Evolutionary conservation across 2,797 vertebrate genomes (phyloP).

Genomic region (Poecilia picta): DNA sequence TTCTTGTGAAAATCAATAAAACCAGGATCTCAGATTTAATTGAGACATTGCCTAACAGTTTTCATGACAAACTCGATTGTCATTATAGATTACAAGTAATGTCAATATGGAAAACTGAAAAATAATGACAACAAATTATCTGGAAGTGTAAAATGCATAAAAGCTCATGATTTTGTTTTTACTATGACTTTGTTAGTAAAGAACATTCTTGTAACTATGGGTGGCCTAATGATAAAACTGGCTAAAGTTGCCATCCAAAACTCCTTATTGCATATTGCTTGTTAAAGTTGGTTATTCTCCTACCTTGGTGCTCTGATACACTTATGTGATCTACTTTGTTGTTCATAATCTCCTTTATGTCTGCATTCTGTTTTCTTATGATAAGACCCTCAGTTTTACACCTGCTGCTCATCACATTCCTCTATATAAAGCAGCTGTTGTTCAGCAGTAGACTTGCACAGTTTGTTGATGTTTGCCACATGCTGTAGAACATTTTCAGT

Average conservation of each 20-base stretch:
- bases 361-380: conserved; percentile 8
- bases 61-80: background rate
- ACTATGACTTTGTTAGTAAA: background rate
- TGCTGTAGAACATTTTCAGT: conserved; percentile 31
- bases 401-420: conserved; percentile 15
- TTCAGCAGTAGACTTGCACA: conserved; percentile 14
- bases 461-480: conserved; percentile 31
- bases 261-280: conserved; percentile 51
- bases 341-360: conserved; percentile 46
- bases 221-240: conserved; percentile 4
- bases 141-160: background rate
- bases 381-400: conserved; percentile 13
- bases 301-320: conserved; percentile 40
- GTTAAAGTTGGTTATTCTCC: conserved; percentile 56
- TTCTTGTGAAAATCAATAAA: too few species aligned
- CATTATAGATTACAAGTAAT: background rate
- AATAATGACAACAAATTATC: too few species aligned
- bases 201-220: background rate
- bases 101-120: background rate
- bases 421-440: conserved; percentile 17
- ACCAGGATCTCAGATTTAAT: too few species aligned
- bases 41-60: too few species aligned
- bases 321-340: background rate
- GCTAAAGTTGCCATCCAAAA: conserved; percentile 51
- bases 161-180: background rate